Evolutionary conservation across 92 coral and sea anemone genomes (phyloP), one percentile per base, ranked within the genome.

Genomic region (Chrysogorgia sp.): DNA sequence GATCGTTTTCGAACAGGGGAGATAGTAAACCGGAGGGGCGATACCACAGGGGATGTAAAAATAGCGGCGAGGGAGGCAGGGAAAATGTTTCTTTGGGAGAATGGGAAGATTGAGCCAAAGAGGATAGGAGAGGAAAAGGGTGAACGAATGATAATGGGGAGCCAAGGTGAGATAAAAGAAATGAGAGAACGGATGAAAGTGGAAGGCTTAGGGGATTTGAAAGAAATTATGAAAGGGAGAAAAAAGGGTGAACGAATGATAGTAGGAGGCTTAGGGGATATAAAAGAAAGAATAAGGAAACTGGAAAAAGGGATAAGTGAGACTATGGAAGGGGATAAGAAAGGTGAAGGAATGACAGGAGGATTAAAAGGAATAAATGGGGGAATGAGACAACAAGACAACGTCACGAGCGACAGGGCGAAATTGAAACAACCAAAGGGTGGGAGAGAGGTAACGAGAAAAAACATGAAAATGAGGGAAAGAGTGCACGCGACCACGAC

Each of bases 141-240:
- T 48, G 58, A 22, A 40, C 34, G 34, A 55, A 30, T 19, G 20
- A 31, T 49, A 21, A n/a, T 25, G 60, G 59, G 60, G 45, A n/a
- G 22, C 34, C 58, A 55, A 24, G 37, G 48, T 5, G 3, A 30
- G 37, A 24, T 49, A 60, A 43, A 70, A 7, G 76, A 24, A 55
- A 43, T 12, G 55, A 49, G 20, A 33, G 34, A 25, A 55, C 13
- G 59, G 21, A 12, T n/a, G 57, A 31, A 70, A 22, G 45, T 40
- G 75, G 45, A 1, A 55, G 57, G 59, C 28, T 32, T 8, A 45
- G 71, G 34, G 31, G 71, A 28, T 26, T 34, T 37, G 71, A 64
- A 65, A 43, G 43, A 47, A 65, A 8, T 40, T 40, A 49, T 28
- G 58, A 34, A 43, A 35, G 60, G 63, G 19, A 40, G 30, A 0